Evolutionary conservation across 2,797 vertebrate species (phyloP), one percentile per base, ranked within the genome.

Genomic region (Anisognathus igniventris): DNA sequence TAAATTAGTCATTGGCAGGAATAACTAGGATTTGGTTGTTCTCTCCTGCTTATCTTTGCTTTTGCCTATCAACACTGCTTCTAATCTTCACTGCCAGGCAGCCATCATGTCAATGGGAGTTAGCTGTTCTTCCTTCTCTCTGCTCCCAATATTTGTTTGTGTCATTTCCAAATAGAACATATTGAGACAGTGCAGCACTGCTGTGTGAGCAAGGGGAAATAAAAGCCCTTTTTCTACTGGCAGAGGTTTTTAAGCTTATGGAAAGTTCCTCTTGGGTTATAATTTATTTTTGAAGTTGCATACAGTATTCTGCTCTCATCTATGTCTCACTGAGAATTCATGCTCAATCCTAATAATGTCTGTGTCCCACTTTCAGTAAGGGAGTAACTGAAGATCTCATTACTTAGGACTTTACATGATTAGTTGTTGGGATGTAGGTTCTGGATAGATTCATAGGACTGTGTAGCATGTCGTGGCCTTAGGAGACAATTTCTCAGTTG

Each of bases 11-110:
- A 62, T 19, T 91, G 89, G 75, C 76, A 86, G 61, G 31, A 79
- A 6, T 62, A 56, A 65, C 50, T 33, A 80, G 73, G 65, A 77
- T 92, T 91, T 68, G 57, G 54, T 88, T 89, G 42, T 54, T 91
- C 73, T 85, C 12, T 66, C 12, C 35, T 90, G 53, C 72, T 96
- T 94, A 89, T 91, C 91, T 90, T 72, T 83, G 42, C 45, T 74
- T 86, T 75, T 91, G 33, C 61, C 75, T 75, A 54, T 84, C 54
- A 83, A 72, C 35, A 14, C 35, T 25, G 47, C 39, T 77, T 60
- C 79, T 90, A 92, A 92, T 88, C 86, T 23, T 24, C 0, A 2
- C 54, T 90, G 66, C 72, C 90, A 88, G 78, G 61, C 13, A 23
- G 47, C 72, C 3, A 1, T 58, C 76, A 58, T 5, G 0, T 83